These are phyloP conservation scores for Anas georgica DNA, from an alignment of 2,797 vertebrate genomes.

Conservation along the genomic window DNA sequence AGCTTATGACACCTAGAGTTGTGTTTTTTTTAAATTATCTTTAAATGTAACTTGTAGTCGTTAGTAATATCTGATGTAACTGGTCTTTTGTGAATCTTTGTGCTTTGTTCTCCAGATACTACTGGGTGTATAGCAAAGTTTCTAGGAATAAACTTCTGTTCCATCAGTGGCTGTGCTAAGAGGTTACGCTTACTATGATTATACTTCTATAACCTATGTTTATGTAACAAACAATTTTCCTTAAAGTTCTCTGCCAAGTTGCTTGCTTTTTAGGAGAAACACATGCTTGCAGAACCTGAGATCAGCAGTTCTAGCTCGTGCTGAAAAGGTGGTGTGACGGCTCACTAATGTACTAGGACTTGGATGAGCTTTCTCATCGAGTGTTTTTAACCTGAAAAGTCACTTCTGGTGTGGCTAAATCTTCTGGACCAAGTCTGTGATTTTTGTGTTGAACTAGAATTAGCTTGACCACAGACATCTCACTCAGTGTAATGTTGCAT, in stretches of 20 bases:
- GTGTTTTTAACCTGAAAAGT: conserved; percentile 24
- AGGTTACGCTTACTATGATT: neutral
- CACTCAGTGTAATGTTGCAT: neutral
- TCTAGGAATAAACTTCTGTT: neutral
- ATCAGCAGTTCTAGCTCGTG: neutral
- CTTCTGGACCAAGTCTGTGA: neutral
- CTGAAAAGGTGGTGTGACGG: neutral
- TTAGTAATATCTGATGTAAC: neutral
- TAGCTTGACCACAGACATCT: conserved; percentile 8
- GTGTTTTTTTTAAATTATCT: neutral
- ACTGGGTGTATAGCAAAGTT: neutral
- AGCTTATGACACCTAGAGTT: neutral
- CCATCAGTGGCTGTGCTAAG: no score
- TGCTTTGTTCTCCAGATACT: neutral
- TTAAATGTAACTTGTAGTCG: neutral
- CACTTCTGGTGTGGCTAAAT: neutral
- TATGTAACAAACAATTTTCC: neutral
- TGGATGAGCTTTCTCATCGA: neutral
- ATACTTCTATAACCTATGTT: neutral
- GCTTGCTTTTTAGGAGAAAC: neutral
- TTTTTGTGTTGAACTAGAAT: conserved; percentile 1
- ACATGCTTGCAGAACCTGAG: neutral
- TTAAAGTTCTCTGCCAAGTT: neutral
- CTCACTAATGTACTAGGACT: neutral
- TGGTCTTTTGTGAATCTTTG: neutral